phyloP scores from a whole-genome alignment of 2,797 vertebrate species.

The Otus scops region DNA sequence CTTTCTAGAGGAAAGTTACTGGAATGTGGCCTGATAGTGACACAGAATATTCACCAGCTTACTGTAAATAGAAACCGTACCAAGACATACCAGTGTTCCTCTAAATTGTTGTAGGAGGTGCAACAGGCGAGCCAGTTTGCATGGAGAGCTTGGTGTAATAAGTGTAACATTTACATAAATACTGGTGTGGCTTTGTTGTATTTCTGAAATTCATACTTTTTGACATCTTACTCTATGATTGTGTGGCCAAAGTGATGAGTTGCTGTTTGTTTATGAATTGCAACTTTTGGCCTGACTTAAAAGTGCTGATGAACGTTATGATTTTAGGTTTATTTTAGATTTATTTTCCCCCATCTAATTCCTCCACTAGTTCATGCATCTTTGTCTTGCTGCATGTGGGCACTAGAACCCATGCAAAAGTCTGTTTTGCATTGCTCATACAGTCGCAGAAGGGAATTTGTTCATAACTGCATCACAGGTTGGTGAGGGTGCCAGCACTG shows the following conservation, averaged over 20 bases:
- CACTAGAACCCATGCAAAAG: neutral
- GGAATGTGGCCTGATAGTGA: neutral
- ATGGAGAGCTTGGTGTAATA: neutral
- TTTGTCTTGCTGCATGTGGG: neutral
- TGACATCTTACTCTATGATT: neutral
- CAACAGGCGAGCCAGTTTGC: neutral
- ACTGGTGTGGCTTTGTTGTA: neutral
- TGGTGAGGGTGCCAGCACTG: neutral
- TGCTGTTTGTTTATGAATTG: neutral
- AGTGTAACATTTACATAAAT: neutral
- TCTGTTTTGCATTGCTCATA: neutral
- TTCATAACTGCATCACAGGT: neutral
- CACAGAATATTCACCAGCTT: neutral
- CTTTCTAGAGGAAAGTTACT: conserved; percentile 25
- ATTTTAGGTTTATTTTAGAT: neutral
- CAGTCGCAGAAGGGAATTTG: neutral
- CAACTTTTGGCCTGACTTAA: neutral
- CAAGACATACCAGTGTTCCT: neutral
- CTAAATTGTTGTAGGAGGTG: neutral
- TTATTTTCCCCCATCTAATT: neutral
- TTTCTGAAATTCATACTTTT: neutral
- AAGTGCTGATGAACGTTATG: neutral
- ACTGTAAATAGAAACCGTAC: neutral
- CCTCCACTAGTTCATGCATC: neutral
- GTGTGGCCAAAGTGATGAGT: neutral